These are phyloP conservation scores for Melieria crassipennis DNA, from an alignment of 2,888 invertebrate species.

Conservation along the genomic window DNA sequence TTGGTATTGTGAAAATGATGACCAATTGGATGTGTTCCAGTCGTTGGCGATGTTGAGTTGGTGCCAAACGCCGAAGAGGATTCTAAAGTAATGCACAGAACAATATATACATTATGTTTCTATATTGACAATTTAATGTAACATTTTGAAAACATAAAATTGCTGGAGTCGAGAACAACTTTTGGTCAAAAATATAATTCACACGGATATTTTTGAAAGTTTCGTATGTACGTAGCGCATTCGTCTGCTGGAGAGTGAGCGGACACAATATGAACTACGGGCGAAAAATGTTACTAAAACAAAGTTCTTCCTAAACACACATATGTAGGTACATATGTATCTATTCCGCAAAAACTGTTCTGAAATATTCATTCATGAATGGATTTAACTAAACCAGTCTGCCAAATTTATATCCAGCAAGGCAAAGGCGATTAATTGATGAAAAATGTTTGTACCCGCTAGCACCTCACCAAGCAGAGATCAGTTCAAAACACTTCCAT, in stretches of 20 bases:
- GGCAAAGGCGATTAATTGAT: constrained; percentile 34
- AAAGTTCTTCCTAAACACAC: too few species aligned
- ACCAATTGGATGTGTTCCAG: constrained; percentile 44
- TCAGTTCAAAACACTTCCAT: not conserved
- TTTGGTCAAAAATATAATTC: too few species aligned
- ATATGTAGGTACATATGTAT: too few species aligned
- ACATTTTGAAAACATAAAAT: too few species aligned
- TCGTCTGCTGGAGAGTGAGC: too few species aligned
- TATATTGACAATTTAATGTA: not conserved
- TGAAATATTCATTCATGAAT: too few species aligned
- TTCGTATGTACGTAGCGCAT: too few species aligned
- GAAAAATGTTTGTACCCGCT: constrained; percentile 39
- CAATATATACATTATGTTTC: not conserved
- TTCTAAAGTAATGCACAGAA: constrained; percentile 15
- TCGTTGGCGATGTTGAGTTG: constrained; percentile 49
- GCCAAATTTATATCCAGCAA: constrained; percentile 5
- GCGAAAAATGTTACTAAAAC: too few species aligned
- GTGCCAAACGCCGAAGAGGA: constrained; percentile 50
- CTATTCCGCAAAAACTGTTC: too few species aligned
- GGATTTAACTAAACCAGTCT: not conserved
- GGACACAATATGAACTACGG: too few species aligned
- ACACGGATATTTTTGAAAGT: too few species aligned
- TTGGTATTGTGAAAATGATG: constrained; percentile 58
- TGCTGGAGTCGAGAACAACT: too few species aligned
- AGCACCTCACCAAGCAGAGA: not conserved